Evolutionary conservation across 2,113 vertebrate species (phyloP).

Genomic region (Thalassarche chlororhynchos): DNA sequence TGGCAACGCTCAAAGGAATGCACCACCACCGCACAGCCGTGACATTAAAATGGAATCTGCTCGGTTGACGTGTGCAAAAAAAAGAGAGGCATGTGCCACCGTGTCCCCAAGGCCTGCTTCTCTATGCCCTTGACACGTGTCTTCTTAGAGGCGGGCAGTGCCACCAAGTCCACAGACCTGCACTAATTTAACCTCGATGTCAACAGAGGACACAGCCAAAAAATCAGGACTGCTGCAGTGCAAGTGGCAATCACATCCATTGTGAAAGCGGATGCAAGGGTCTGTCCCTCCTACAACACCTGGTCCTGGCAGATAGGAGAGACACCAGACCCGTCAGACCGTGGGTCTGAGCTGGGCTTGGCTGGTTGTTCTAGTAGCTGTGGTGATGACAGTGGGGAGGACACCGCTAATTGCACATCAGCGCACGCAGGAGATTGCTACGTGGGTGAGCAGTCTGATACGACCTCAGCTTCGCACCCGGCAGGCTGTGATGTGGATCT

Average conservation of each 20-base stretch:
- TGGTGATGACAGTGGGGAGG: neutral
- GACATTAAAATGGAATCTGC: constrained; percentile 48
- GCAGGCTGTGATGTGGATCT: neutral
- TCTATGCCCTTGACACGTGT: constrained; percentile 13
- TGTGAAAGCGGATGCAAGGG: neutral
- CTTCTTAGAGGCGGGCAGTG: neutral
- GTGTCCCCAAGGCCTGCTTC: neutral
- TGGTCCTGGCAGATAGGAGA: neutral
- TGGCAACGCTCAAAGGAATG: constrained; percentile 32
- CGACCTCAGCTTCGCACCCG: neutral
- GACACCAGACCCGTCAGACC: neutral
- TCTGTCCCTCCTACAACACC: neutral
- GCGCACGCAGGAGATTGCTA: neutral
- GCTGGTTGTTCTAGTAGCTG: neutral
- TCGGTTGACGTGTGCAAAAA: neutral
- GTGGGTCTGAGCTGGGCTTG: neutral
- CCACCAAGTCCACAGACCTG: neutral
- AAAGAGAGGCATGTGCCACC: neutral
- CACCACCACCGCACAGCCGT: neutral
- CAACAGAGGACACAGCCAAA: neutral
- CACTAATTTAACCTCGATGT: neutral
- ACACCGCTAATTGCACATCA: neutral
- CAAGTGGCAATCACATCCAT: rapidly evolving
- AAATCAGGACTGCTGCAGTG: rapidly evolving
- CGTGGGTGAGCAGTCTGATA: neutral